Evolutionary conservation across 2,888 invertebrate genomes (phyloP), one percentile per base, ranked within the genome.

Genomic region (Spilarctia lutea): DNA sequence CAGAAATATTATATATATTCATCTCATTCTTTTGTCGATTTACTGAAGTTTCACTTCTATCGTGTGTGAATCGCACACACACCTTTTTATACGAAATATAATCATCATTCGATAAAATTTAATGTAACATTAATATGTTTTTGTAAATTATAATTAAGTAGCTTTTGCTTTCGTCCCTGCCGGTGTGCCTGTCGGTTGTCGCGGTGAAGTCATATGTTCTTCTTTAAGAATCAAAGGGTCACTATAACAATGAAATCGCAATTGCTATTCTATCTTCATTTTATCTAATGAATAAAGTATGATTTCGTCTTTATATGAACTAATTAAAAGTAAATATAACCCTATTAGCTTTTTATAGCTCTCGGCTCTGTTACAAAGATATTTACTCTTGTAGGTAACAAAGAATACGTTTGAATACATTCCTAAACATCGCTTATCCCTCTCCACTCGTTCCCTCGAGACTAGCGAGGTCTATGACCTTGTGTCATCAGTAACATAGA

Each of bases 351-450:
- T 18, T 67, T 42, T 67, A 42, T 42, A 27, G n/a, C 42, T 4
- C 27, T 27, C 67, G 45, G 42, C 16, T 3, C 45, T 67, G 45
- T 67, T 39, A 30, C 67, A 42, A 45, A 33, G 63, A 35, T 68
- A 33, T 68, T 42, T 65, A 35, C 27, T 48, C 33, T 20, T 45
- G 45, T 30, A n/a, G 33, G 33, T 27, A 65, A 39, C 65, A 52
- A 74, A 65, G 65, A 69, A 35, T 65, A 65, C 52, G 24, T 74
- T 69, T 42, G 69, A 69, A 69, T 74, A 69, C 30, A 63, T 65
- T 39, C 42, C 75, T 73, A 84, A 39, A 7, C n/a, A 18, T 60
- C 39, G 56, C 24, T 39, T 39, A 39, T 60, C 69, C 39, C 33
- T 68, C 13, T 39, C n/a, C 35, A 35, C 56, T 39, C 39, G 45